Base-by-base conservation (phyloP, 2,113 vertebrate species). In the Vidua macroura region DNA sequence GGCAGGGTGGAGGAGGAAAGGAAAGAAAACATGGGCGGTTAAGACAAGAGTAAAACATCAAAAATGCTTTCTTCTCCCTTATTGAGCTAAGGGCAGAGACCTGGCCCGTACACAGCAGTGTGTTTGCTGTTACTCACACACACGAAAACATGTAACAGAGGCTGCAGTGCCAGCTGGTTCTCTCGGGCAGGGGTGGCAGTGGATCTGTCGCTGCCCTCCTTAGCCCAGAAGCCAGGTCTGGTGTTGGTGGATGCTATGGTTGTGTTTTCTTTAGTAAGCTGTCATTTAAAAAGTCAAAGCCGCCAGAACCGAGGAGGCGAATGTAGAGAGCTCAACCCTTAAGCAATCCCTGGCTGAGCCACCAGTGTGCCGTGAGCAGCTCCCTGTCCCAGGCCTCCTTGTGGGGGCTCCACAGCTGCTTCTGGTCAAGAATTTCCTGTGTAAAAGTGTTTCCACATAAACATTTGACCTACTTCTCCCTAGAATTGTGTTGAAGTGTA, bases 41-140 rank as follows among this genome's bases (percentile, higher is more conserved):
- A 58, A 33, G 11, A 3, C 51, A 30, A n/a, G 33, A 6, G 44
- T 44, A 20, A 77, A 83, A 28, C 8, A 59, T 4, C 16, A 43
- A 8, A 76, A 6, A 5, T 2, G 10, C 11, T 73, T 55, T 13
- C 2, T 72, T 84, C 16, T 60, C 2, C 0, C 9, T 64, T 25
- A 5, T 13, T 60, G 70, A 18, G 15, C 31, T 33, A 13, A 24
- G 15, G 2, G 5, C 33, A 6, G 74, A 18, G 55, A 6, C 8
- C 23, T 70, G 7, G 4, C 37, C 2, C 6, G 1, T 27, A 2
- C 11, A 2, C 46, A 31, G 22, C 33, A 1, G 23, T 1, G 9
- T 23, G 23, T 21, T n/a, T 51, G 28, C 31, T 49, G 46, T 63
- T 12, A 2, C 17, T 52, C 1, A 0, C 43, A 2, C 6, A 0